Conservation (phyloP, 2,797 vertebrate genomes). For the Sebastes cheni region DNA sequence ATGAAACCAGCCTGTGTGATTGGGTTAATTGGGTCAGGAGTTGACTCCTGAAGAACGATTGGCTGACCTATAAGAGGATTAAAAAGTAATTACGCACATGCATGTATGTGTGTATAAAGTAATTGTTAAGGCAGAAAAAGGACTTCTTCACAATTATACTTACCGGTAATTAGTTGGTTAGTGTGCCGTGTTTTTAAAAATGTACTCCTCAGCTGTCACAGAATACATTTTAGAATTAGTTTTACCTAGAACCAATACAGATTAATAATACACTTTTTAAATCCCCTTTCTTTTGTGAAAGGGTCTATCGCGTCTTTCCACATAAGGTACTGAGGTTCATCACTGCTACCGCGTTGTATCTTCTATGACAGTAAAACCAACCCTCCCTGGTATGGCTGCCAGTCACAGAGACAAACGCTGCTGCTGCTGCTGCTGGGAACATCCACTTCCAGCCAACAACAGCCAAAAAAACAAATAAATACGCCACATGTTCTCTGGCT, state of each 20-base stretch:
- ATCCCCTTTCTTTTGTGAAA: background rate
- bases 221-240: background rate
- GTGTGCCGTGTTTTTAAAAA: background rate
- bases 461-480: conserved; percentile 65
- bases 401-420: conserved; percentile 39
- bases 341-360: conserved; percentile 1
- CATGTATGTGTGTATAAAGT: background rate
- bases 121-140: background rate
- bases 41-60: background rate
- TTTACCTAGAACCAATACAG: background rate
- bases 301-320: background rate
- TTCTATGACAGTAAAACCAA: conserved; percentile 26
- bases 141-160: background rate
- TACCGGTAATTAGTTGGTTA: background rate
- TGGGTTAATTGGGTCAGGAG: conserved; percentile 16
- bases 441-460: conserved; percentile 68
- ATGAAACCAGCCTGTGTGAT: background rate
- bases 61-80: background rate
- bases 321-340: background rate
- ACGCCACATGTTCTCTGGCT: conserved; percentile 62
- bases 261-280: background rate
- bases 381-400: conserved; percentile 32
- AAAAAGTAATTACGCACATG: background rate
- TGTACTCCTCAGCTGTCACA: background rate
- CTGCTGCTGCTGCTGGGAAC: conserved; percentile 68